These are phyloP conservation scores for Motacilla tschutschensis DNA, from an alignment of 2,113 vertebrate genomes.

Conservation along the genomic window DNA sequence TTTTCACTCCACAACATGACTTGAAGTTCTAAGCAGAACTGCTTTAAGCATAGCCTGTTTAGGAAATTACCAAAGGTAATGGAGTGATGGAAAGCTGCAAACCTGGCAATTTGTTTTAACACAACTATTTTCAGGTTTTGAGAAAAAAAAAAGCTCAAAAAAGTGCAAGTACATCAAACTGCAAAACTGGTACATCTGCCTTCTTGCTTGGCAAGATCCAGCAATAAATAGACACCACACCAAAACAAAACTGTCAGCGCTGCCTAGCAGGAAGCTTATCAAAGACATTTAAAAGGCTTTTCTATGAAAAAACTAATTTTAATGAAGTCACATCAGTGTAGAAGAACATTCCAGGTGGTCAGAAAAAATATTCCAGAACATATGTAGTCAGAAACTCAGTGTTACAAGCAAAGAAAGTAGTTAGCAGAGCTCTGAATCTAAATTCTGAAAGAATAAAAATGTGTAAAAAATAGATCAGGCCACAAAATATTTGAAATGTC, in stretches of 20 bases:
- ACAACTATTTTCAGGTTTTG: background rate
- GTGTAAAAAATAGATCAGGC: background rate
- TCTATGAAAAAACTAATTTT: background rate
- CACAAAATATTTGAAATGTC: background rate
- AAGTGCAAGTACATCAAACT: background rate
- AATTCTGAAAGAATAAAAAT: background rate
- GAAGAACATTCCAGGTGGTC: background rate
- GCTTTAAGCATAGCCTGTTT: background rate
- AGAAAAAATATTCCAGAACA: background rate
- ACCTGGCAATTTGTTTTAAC: background rate
- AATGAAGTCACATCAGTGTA: background rate
- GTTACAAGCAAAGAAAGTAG: background rate
- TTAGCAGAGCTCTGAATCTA: background rate
- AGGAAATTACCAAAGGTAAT: background rate
- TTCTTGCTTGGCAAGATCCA: background rate
- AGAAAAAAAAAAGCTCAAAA: background rate
- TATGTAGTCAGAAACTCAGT: background rate
- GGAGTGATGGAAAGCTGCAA: background rate
- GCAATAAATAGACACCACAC: background rate
- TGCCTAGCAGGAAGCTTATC: background rate
- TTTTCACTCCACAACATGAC: slow-evolving; percentile 3
- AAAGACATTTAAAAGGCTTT: background rate
- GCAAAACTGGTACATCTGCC: background rate
- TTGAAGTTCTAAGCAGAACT: background rate
- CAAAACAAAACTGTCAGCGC: background rate